Base-by-base conservation (phyloP, 2,113 vertebrate species). In the Gobius niger region DNA sequence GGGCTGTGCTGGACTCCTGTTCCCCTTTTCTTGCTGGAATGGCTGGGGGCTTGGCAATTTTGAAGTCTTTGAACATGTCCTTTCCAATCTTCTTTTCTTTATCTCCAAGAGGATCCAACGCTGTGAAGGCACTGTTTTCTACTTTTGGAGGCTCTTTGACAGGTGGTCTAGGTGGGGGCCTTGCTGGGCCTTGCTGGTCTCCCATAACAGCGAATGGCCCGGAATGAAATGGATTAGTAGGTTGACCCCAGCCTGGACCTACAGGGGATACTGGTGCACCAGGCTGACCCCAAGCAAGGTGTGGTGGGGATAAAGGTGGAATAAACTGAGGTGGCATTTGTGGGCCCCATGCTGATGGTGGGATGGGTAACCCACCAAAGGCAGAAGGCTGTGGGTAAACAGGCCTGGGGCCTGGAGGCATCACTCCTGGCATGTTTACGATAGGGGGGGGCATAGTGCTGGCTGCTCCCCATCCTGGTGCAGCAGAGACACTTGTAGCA, bases 1-100 rank as follows among this genome's bases (percentile, higher is more conserved):
- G 7, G 50, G 63, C 83, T 51, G 90, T 85, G 34, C 14, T 62
- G 6, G 78, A 15, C 4, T 1, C 63, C 0, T 88, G 86, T 40
- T 97, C 96, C 64, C 92, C 93, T 87, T 91, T 95, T 78, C 95
- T 93, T 0, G 95, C 94, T 3, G 95, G 95, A 24, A 96, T 92
- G 16, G 93, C 92, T 4, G 95, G 95, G 5, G 93, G 95, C 49
- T 96, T 97, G 71, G 92, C 92, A 40, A 98, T 72, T 65, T 96
- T 96, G 83, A 98, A 97, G 83, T 98, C 94, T 89, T 96, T 98
- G 84, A 99, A 98, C 97, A 98, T 98, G 71, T 98, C 95, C 79
- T 95, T 98, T 44, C 98, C 90, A 16, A 10, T 93, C 72, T 96
- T 98, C 82, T 92, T 92, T 80, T 98, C 96, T 83, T 88, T 96